Evolutionary conservation across 2,888 invertebrate genomes (phyloP).

Genomic region (Trissoscelio sp.): DNA sequence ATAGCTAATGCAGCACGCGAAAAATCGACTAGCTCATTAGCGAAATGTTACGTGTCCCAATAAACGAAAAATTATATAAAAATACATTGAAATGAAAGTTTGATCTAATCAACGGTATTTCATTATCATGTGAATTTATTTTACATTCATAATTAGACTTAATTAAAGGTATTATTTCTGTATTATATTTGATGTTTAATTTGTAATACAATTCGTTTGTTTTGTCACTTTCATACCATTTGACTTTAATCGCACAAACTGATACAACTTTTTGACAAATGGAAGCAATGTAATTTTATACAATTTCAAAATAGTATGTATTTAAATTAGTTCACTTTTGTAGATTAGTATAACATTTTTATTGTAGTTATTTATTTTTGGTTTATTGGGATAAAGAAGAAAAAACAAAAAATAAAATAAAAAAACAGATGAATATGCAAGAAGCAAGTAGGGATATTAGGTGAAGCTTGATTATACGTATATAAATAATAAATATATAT

Average conservation of each 20-base stretch:
- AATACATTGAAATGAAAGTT: not conserved
- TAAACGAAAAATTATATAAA: constrained; percentile 60
- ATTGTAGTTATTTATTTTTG: constrained; percentile 27
- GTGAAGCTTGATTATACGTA: constrained; percentile 63
- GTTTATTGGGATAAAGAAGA: constrained; percentile 56
- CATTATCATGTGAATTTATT: not conserved
- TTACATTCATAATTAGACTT: no score
- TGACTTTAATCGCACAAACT: constrained; percentile 50
- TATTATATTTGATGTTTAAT: not conserved
- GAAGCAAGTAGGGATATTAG: constrained; percentile 57
- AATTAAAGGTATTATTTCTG: constrained; percentile 3
- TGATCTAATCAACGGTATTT: not conserved
- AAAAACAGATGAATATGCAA: constrained; percentile 43
- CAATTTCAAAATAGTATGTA: not conserved
- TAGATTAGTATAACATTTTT: not conserved
- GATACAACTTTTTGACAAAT: constrained; percentile 12
- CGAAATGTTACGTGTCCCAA: constrained; percentile 53
- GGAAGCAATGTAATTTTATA: constrained; percentile 19
- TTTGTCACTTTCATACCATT: constrained; percentile 1
- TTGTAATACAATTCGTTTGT: not conserved
- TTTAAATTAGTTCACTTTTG: constrained; percentile 5
- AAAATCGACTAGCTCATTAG: constrained; percentile 64
- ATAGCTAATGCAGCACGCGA: constrained; percentile 60
- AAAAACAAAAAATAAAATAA: constrained; percentile 17
- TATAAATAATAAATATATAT: constrained; percentile 52